A percentile compares a stretch with the other conserved stretches of the same genome.
Evolutionary conservation across 2,797 vertebrate species (phyloP).

Genomic region (Etheostoma nigrum): DNA sequence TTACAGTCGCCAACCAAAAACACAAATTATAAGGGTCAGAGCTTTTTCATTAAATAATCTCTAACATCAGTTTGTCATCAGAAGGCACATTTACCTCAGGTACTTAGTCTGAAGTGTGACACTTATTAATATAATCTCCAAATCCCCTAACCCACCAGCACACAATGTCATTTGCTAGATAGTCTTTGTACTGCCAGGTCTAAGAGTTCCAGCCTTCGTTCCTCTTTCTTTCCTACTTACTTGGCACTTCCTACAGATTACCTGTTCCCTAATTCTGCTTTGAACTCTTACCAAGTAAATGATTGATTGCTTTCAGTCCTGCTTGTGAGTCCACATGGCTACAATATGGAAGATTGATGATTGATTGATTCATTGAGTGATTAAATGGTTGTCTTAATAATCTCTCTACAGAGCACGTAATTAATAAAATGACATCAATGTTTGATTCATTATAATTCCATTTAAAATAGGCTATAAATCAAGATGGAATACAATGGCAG

Average conservation of each 20-base stretch:
- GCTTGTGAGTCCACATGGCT: background rate
- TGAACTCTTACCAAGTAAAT: conserved; percentile 18
- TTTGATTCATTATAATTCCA: conserved; percentile 43
- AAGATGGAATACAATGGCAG: conserved; percentile 17
- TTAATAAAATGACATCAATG: conserved; percentile 42
- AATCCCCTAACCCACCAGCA: background rate
- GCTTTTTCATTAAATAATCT: conserved; percentile 10
- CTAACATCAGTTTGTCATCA: background rate
- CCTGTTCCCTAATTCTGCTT: background rate
- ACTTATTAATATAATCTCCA: background rate
- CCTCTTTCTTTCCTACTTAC: background rate
- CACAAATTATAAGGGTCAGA: background rate
- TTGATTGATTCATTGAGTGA: conserved; percentile 43
- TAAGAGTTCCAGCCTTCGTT: background rate
- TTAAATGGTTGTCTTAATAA: conserved; percentile 39
- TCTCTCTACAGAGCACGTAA: conserved; percentile 23
- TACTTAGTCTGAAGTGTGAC: conserved; percentile 6
- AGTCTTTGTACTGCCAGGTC: background rate
- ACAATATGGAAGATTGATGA: conserved; percentile 19
- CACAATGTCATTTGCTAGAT: background rate
- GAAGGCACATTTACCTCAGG: background rate
- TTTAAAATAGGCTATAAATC: conserved; percentile 35
- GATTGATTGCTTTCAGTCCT: conserved; percentile 4
- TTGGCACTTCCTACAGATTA: background rate
- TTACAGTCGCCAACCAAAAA: background rate